A percentile compares a stretch with the other conserved stretches of the same genome.
Evolutionary conservation across 2,113 vertebrate genomes (phyloP).

Genomic region (Oxygymnocypris stewartii): DNA sequence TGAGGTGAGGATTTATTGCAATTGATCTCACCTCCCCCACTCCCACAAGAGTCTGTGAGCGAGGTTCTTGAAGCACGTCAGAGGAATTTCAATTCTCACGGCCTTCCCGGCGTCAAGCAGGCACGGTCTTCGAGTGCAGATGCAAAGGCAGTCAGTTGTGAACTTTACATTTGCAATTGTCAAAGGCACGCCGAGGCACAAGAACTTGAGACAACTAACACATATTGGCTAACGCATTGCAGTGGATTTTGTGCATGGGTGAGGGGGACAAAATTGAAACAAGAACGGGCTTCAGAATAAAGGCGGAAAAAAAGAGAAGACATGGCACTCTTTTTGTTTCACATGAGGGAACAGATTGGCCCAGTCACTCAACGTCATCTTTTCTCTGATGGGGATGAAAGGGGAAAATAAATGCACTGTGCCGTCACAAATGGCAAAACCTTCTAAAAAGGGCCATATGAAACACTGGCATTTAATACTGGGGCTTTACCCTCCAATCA

Average conservation of each 20-base stretch:
- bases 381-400: slow-evolving; percentile 28
- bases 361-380: slow-evolving; percentile 36
- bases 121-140: slow-evolving; percentile 35
- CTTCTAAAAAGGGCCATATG: not conserved
- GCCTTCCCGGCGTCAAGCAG: slow-evolving; percentile 19
- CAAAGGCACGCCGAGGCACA: slow-evolving; percentile 37
- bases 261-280: not conserved
- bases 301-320: not conserved
- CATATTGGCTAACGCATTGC: slow-evolving; percentile 31
- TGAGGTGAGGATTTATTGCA: slow-evolving; percentile 29
- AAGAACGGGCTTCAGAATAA: slow-evolving; percentile 15
- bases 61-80: slow-evolving; percentile 24
- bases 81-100: slow-evolving; percentile 42
- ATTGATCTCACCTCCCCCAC: slow-evolving; percentile 1
- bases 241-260: not conserved
- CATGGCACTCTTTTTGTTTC: slow-evolving; percentile 31
- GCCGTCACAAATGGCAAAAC: slow-evolving; percentile 21
- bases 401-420: not conserved
- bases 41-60: not conserved
- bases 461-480: not conserved
- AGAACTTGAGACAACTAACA: slow-evolving; percentile 19
- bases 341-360: slow-evolving; percentile 42
- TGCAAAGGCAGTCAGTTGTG: slow-evolving; percentile 53
- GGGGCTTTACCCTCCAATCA: slow-evolving; percentile 44
- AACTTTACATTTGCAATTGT: slow-evolving; percentile 58